Evolutionary conservation across 1,140 invertebrate genomes (phyloP).

Genomic region (Tetranychus urticae): DNA sequence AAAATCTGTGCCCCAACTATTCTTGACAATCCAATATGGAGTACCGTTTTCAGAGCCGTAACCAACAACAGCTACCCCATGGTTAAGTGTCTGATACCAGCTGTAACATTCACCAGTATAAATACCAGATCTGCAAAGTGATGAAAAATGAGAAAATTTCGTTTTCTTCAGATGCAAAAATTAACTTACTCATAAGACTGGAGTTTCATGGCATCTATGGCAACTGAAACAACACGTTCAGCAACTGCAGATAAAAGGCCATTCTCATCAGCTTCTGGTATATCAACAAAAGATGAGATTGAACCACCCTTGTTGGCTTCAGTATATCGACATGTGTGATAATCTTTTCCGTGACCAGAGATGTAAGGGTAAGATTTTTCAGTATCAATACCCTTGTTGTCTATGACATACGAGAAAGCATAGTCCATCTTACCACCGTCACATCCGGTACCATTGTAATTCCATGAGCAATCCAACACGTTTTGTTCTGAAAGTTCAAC

Average conservation of each 20-base stretch:
- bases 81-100: constrained; percentile 16
- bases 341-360: constrained; percentile 20
- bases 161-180: constrained; percentile 15
- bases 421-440: too few species aligned
- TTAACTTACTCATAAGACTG: constrained; percentile 16
- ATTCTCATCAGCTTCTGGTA: constrained; percentile 20
- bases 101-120: not conserved
- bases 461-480: too few species aligned
- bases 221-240: constrained; percentile 23
- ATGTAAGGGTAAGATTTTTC: too few species aligned
- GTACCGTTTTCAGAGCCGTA: constrained; percentile 19
- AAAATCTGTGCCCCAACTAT: constrained; percentile 36
- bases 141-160: too few species aligned
- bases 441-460: too few species aligned
- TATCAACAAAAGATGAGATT: constrained; percentile 24
- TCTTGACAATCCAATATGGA: constrained; percentile 27
- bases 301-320: constrained; percentile 26
- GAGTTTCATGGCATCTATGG: constrained; percentile 22
- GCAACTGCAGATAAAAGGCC: constrained; percentile 18
- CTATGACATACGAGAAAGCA: too few species aligned
- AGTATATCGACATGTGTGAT: constrained; percentile 23
- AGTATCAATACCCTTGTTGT: too few species aligned
- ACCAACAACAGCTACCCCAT: constrained; percentile 24
- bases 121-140: too few species aligned
- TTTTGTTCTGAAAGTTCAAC: constrained; percentile 54